These are phyloP conservation scores for Tricholaema leucomelas DNA, from an alignment of 2,113 vertebrate species.

Conservation along the genomic window DNA sequence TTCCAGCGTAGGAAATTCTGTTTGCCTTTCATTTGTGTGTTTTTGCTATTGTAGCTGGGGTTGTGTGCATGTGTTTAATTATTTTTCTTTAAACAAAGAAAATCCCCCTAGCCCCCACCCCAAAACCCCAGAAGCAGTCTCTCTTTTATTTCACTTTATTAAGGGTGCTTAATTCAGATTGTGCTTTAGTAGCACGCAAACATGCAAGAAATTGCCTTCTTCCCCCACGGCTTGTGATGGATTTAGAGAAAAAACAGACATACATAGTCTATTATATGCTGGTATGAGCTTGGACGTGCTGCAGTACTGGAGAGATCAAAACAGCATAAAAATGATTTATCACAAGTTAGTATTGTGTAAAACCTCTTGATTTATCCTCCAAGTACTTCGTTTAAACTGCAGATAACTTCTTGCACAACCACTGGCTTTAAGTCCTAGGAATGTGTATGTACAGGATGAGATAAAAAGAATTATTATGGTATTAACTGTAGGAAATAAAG, in stretches of 20 bases:
- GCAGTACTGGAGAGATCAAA: not conserved
- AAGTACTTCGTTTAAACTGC: slow-evolving; percentile 50
- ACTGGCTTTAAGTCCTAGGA: slow-evolving; percentile 28
- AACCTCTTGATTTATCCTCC: slow-evolving; percentile 45
- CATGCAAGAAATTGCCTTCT: not conserved
- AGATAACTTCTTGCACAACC: slow-evolving; percentile 54
- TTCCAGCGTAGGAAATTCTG: not conserved
- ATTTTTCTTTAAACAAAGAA: too few relatives aligned
- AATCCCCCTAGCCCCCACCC: too few relatives aligned
- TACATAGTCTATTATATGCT: not conserved
- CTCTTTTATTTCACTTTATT: not conserved
- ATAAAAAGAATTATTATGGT: slow-evolving; percentile 61
- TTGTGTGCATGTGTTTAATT: too few relatives aligned
- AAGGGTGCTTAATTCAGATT: not conserved
- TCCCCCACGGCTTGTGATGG: not conserved
- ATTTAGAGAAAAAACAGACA: not conserved
- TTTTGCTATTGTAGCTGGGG: too few relatives aligned
- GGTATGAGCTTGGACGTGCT: not conserved
- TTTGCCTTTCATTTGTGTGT: not conserved
- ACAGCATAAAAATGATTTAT: slow-evolving; percentile 44
- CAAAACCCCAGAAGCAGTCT: not conserved
- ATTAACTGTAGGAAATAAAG: slow-evolving; percentile 65
- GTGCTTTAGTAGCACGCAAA: not conserved
- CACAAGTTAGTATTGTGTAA: slow-evolving; percentile 25
- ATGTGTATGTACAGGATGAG: slow-evolving; percentile 39